A percentile compares a stretch with the other conserved stretches of the same genome.
Evolutionary conservation across 2,113 vertebrate genomes (phyloP).

Genomic region (Oenanthe melanoleuca): DNA sequence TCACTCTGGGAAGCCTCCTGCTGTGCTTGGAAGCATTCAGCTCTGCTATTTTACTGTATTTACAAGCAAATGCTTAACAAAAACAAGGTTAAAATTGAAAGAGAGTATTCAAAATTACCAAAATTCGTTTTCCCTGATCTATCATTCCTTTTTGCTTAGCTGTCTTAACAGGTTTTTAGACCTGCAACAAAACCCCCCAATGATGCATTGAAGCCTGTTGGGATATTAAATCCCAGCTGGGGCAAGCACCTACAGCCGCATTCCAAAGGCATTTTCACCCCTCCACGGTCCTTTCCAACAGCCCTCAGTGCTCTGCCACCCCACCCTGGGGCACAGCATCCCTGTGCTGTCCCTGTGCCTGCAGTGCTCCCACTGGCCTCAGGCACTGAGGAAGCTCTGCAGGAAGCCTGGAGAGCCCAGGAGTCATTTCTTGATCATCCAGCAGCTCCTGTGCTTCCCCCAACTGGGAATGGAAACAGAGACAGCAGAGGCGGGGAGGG

Average conservation of each 20-base stretch:
- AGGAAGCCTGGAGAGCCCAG: neutral
- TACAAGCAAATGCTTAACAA: neutral
- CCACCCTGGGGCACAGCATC: neutral
- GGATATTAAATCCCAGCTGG: neutral
- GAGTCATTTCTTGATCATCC: neutral
- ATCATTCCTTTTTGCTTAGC: neutral
- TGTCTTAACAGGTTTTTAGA: neutral
- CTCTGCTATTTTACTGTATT: neutral
- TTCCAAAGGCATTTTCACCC: neutral
- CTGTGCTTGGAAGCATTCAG: neutral
- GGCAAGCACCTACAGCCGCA: neutral
- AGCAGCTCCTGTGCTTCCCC: neutral
- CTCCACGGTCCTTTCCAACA: neutral
- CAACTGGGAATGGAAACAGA: neutral
- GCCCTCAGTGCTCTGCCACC: neutral
- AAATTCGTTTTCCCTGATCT: neutral
- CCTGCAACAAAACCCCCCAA: neutral
- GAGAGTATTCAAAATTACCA: neutral
- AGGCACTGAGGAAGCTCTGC: neutral
- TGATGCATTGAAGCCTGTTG: neutral
- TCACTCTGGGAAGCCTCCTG: neutral
- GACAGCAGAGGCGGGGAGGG: neutral
- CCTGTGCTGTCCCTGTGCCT: accelerated
- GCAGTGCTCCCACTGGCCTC: accelerated
- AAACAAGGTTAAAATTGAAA: neutral